Conservation (phyloP, 2,113 vertebrate species). For the Stigmatopora nigra region DNA sequence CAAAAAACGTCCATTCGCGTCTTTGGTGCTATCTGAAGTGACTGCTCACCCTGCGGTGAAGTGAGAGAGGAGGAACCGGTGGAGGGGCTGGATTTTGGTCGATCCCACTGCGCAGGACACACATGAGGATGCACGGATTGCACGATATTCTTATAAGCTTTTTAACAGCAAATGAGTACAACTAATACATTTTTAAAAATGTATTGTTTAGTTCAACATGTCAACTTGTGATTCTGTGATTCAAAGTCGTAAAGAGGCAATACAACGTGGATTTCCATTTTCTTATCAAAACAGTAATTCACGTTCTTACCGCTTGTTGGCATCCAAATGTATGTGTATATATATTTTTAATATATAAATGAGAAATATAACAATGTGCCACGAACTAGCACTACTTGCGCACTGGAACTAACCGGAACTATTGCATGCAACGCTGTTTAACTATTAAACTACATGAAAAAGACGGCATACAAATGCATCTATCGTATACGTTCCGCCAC, state of each 20-base stretch:
- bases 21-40: conserved; percentile 1
- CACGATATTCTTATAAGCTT: not conserved
- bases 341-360: not conserved
- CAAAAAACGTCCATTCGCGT: not conserved
- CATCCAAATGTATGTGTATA: not conserved
- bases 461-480: not conserved
- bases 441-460: not conserved
- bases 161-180: not conserved
- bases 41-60: conserved; percentile 1
- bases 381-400: too few species aligned
- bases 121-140: not conserved
- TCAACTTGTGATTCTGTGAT: not conserved
- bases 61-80: not conserved
- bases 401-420: not conserved
- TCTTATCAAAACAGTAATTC: not conserved
- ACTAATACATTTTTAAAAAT: not conserved
- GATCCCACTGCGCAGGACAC: not conserved
- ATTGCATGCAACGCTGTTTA: not conserved
- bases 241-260: not conserved
- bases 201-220: not conserved
- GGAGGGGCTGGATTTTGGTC: not conserved
- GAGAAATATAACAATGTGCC: not conserved
- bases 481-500: not conserved
- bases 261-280: not conserved
- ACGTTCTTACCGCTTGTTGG: not conserved